Conservation (phyloP, 2,888 invertebrate species). For the Drosophila emarginata region DNA sequence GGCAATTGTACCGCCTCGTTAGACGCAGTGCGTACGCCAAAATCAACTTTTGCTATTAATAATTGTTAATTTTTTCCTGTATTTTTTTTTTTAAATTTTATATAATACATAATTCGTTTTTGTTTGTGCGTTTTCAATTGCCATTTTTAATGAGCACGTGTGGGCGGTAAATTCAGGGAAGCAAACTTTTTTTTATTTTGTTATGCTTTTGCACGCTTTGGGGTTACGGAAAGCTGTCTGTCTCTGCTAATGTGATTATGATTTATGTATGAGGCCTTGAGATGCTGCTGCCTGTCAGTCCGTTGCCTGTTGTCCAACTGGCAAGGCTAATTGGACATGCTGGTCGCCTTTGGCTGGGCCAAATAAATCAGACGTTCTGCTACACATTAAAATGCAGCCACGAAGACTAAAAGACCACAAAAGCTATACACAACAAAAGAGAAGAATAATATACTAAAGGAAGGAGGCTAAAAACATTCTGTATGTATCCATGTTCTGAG, state of each 20-base stretch:
- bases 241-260: constrained; percentile 66
- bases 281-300: constrained; percentile 22
- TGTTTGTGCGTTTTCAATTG: constrained; percentile 33
- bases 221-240: constrained; percentile 10
- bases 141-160: constrained; percentile 54
- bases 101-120: constrained; percentile 56
- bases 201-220: constrained; percentile 24
- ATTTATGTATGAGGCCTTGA: constrained; percentile 71
- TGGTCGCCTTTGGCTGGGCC: constrained; percentile 39
- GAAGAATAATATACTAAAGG: constrained; percentile 5
- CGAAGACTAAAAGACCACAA: constrained; percentile 14
- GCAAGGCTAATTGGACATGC: constrained; percentile 65
- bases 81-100: constrained; percentile 22
- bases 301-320: constrained; percentile 33
- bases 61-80: constrained; percentile 39
- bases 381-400: constrained; percentile 46
- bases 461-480: constrained; percentile 43
- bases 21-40: constrained; percentile 48
- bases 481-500: constrained; percentile 26
- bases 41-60: constrained; percentile 59
- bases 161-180: constrained; percentile 42
- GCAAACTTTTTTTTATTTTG: constrained; percentile 10
- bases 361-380: constrained; percentile 43
- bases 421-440: constrained; percentile 15
- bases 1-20: constrained; percentile 18